A percentile compares a stretch with the other conserved stretches of the same genome.
These are phyloP conservation scores for Gymnothorax javanicus DNA, from an alignment of 2,797 vertebrate species.

Conservation along the genomic window DNA sequence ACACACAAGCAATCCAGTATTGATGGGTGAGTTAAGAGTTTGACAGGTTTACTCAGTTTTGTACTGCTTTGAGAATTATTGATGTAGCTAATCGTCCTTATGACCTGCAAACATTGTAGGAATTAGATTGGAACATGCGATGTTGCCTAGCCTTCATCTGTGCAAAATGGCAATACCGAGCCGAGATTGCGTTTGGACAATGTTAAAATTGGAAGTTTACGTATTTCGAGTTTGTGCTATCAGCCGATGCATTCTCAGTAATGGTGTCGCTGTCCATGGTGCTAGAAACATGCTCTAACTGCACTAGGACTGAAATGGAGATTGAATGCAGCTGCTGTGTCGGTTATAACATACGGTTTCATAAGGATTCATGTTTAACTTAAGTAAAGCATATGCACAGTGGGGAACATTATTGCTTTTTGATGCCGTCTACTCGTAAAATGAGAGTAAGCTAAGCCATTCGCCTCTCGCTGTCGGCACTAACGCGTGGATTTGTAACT, in stretches of 20 bases:
- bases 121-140: background rate
- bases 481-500: background rate
- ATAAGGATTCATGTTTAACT: background rate
- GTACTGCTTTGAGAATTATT: background rate
- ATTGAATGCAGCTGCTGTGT: background rate
- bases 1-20: background rate
- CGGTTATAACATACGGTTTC: background rate
- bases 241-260: background rate
- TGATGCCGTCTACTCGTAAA: background rate
- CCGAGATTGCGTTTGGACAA: background rate
- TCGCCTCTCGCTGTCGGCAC: background rate
- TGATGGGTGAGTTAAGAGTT: background rate
- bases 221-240: background rate
- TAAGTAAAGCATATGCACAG: background rate
- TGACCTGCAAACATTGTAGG: background rate
- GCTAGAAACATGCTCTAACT: background rate
- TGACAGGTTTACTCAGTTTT: background rate
- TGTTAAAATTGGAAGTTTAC: background rate
- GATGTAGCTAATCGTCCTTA: background rate
- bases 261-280: conserved; percentile 16
- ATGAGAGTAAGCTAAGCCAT: background rate
- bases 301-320: background rate
- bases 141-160: background rate
- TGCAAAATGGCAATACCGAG: background rate
- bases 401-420: background rate